A percentile compares a stretch with the other conserved stretches of the same genome.
Conservation (phyloP, 2,113 vertebrate species). For the Ciconia boyciana region DNA sequence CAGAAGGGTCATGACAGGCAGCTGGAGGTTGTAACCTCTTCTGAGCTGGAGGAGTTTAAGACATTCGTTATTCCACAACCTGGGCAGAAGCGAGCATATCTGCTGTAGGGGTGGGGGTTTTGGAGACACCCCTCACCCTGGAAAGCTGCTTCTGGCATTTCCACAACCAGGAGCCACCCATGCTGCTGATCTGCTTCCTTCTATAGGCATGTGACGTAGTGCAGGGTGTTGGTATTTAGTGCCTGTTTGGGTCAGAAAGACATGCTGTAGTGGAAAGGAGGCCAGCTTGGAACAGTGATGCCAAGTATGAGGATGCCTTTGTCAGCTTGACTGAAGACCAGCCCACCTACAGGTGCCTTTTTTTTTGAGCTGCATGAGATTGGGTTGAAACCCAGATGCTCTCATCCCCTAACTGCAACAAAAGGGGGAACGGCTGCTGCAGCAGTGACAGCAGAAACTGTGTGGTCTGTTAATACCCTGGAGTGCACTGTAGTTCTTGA, state of each 20-base stretch:
- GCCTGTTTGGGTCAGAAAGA: neutral
- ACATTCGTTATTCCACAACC: neutral
- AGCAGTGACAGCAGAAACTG: neutral
- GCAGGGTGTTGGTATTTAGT: neutral
- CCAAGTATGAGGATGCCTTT: neutral
- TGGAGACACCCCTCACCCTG: neutral
- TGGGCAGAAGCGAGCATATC: neutral
- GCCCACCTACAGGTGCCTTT: neutral
- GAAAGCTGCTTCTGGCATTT: constrained; percentile 9
- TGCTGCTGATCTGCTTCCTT: neutral
- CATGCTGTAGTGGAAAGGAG: neutral
- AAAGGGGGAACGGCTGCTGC: neutral
- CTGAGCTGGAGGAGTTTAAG: neutral
- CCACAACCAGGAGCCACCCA: neutral
- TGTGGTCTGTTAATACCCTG: neutral
- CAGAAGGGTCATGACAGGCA: constrained; percentile 34
- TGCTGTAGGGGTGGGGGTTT: neutral
- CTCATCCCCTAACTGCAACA: neutral
- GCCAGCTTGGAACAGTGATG: neutral
- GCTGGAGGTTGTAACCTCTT: constrained; percentile 41
- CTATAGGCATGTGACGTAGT: neutral
- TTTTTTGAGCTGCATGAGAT: neutral
- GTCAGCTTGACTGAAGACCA: neutral
- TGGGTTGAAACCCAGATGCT: neutral
- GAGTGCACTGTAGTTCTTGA: neutral